phyloP scores from a whole-genome alignment of 2,113 vertebrate genomes.

The Sminthopsis crassicaudata region DNA sequence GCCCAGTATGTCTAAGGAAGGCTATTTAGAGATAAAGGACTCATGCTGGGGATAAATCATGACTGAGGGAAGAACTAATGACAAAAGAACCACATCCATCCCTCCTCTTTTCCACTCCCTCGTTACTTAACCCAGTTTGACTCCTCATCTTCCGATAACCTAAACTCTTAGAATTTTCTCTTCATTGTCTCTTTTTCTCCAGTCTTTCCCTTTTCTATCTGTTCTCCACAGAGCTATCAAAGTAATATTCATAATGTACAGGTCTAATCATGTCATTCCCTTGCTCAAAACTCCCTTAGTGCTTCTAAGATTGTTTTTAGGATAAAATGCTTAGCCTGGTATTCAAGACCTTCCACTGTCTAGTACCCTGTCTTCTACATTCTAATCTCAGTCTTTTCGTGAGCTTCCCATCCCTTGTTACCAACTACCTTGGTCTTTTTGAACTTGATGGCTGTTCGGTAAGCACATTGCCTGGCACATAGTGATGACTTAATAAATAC shows the following conservation, averaged over 20 bases:
- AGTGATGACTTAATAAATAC: not conserved
- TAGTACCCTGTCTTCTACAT: not conserved
- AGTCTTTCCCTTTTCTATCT: not conserved
- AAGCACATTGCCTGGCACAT: not conserved
- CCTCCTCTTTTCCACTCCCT: not conserved
- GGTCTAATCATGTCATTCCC: not conserved
- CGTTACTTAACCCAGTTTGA: not conserved
- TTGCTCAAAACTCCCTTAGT: not conserved
- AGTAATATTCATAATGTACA: not conserved
- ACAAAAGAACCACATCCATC: not conserved
- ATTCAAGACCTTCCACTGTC: not conserved
- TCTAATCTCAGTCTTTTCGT: not conserved
- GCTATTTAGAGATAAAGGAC: not conserved
- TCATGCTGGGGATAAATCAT: not conserved
- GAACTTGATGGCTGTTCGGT: not conserved
- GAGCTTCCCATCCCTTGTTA: not conserved
- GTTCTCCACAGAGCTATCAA: not conserved
- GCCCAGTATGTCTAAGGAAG: not conserved
- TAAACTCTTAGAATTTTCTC: not conserved
- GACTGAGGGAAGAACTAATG: not conserved
- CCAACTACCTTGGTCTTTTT: not conserved
- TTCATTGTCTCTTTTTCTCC: not conserved
- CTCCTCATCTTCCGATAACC: not conserved
- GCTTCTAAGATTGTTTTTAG: not conserved
- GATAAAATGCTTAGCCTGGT: not conserved